A percentile compares a stretch with the other conserved stretches of the same genome.
These are phyloP conservation scores for Caloenas nicobarica DNA, from an alignment of 2,113 vertebrate species.

Conservation along the genomic window DNA sequence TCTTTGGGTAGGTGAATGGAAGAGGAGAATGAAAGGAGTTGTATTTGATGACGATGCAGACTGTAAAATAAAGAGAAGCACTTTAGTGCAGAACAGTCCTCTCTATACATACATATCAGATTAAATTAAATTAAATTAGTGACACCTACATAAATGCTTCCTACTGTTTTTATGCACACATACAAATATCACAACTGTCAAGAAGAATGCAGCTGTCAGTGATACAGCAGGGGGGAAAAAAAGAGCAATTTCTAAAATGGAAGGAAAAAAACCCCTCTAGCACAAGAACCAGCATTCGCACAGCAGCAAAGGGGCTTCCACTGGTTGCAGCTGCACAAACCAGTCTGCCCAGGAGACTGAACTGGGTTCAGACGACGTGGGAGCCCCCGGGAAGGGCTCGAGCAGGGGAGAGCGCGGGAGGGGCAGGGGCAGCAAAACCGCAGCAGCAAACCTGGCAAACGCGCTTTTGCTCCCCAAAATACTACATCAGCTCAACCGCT, in stretches of 20 bases:
- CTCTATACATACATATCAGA: not conserved
- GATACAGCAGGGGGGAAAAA: not conserved
- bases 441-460: not conserved
- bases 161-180: constrained; percentile 47
- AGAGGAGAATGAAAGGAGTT: constrained; percentile 57
- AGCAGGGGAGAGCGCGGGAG: not conserved
- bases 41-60: constrained; percentile 52
- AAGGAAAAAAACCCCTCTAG: not conserved
- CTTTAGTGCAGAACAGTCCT: constrained; percentile 33
- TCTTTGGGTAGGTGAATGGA: constrained; percentile 66
- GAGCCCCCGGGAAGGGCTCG: not conserved
- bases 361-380: accelerated
- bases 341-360: not conserved
- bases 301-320: not conserved
- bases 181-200: constrained; percentile 56
- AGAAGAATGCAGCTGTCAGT: constrained; percentile 11
- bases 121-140: constrained; percentile 70
- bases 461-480: not conserved
- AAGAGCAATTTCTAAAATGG: constrained; percentile 20
- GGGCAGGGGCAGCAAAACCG: not conserved
- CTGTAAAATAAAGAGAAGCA: constrained; percentile 62
- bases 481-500: not conserved
- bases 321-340: not conserved
- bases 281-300: not conserved
- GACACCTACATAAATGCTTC: constrained; percentile 62